Conservation (phyloP, 2,888 invertebrate genomes). For the Glyphotaelius pellucidus region DNA sequence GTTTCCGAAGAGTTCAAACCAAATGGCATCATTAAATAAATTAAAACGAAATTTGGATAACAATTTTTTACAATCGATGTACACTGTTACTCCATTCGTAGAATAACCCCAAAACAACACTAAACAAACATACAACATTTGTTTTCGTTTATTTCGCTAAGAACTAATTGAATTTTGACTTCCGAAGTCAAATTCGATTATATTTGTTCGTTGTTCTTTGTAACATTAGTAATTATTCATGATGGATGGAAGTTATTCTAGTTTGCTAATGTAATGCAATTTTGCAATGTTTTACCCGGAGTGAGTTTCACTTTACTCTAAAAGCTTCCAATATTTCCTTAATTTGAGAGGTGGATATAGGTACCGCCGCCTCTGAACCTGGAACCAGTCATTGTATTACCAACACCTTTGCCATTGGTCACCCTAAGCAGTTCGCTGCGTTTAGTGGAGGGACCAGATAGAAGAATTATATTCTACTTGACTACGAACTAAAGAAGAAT, state of each 20-base stretch:
- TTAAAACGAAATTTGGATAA: neutral
- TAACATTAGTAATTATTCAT: neutral
- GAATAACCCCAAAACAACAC: neutral
- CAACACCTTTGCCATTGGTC: no score
- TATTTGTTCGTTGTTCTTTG: neutral
- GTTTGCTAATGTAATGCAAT: neutral
- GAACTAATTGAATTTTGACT: neutral
- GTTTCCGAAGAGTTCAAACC: no score
- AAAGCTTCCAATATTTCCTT: neutral
- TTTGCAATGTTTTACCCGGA: neutral
- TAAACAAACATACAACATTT: neutral
- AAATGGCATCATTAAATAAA: no score
- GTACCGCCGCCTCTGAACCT: no score
- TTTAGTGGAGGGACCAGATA: no score
- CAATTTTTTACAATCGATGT: neutral
- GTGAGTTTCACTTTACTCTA: neutral
- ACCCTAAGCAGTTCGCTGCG: no score
- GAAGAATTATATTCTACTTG: no score
- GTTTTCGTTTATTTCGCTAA: neutral
- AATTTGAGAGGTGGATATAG: neutral
- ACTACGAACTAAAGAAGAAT: no score
- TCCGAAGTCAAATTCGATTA: neutral
- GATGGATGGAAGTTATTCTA: neutral
- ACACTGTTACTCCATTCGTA: neutral
- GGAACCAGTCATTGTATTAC: no score